phyloP scores from a whole-genome alignment of 2,797 vertebrate species.

The Podarcis siculus region DNA sequence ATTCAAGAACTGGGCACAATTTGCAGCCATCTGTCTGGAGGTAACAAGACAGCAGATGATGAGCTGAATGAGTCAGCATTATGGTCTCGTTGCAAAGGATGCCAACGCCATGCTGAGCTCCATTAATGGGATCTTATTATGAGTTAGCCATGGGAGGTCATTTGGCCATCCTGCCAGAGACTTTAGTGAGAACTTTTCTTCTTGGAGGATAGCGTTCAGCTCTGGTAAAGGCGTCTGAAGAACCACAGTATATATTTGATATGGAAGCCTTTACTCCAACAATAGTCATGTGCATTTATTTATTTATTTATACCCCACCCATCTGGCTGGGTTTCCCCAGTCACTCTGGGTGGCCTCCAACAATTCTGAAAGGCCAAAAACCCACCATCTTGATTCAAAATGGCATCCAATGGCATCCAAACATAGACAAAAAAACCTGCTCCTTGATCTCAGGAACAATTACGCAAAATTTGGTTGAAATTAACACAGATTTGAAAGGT shows the following conservation, averaged over 20 bases:
- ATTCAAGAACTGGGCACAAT: background rate
- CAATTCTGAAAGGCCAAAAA: too few species aligned
- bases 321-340: too few species aligned
- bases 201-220: background rate
- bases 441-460: too few species aligned
- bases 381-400: too few species aligned
- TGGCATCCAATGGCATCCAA: too few species aligned
- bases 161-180: background rate
- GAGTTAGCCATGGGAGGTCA: background rate
- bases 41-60: conserved; percentile 14
- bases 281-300: too few species aligned
- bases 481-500: too few species aligned
- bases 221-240: background rate
- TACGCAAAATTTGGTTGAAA: too few species aligned
- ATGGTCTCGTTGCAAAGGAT: background rate
- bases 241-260: background rate
- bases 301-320: too few species aligned
- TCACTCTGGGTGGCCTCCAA: too few species aligned
- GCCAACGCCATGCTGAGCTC: conserved; percentile 13
- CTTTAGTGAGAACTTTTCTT: background rate
- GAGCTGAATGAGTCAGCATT: conserved; percentile 20
- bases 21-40: conserved; percentile 28
- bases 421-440: too few species aligned
- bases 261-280: too few species aligned
- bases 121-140: conserved; percentile 30